Evolutionary conservation across 2,888 invertebrate genomes (phyloP).

Genomic region (Melinopterus prodromus): DNA sequence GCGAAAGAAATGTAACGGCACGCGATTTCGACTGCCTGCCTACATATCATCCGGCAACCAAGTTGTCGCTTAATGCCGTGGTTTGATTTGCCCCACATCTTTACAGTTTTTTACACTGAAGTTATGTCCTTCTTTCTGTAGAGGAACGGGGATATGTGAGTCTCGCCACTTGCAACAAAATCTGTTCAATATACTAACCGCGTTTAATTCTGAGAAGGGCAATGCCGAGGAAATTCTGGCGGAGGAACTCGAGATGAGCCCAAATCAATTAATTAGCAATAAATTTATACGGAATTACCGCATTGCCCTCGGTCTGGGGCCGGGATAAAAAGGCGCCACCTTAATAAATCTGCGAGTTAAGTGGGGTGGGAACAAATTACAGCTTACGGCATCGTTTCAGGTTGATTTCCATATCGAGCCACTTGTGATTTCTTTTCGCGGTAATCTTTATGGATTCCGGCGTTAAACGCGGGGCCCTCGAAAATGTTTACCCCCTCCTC

Average conservation of each 20-base stretch:
- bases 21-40: slow-evolving; percentile 18
- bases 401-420: slow-evolving; percentile 4
- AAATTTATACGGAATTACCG: neutral
- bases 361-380: slow-evolving; percentile 4
- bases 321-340: neutral
- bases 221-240: neutral
- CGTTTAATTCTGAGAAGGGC: too few species aligned
- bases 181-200: too few species aligned
- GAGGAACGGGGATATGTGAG: too few species aligned
- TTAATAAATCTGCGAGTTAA: neutral
- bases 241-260: neutral
- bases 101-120: too few species aligned
- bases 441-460: slow-evolving; percentile 4
- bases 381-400: neutral
- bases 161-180: neutral
- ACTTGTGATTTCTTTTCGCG: slow-evolving; percentile 4
- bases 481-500: neutral
- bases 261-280: neutral
- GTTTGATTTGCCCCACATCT: too few species aligned
- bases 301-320: neutral
- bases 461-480: neutral
- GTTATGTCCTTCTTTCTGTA: too few species aligned
- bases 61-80: neutral
- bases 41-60: neutral
- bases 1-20: slow-evolving; percentile 25